These are phyloP conservation scores for Podarcis raffonei DNA, from an alignment of 2,113 vertebrate species.

Conservation along the genomic window DNA sequence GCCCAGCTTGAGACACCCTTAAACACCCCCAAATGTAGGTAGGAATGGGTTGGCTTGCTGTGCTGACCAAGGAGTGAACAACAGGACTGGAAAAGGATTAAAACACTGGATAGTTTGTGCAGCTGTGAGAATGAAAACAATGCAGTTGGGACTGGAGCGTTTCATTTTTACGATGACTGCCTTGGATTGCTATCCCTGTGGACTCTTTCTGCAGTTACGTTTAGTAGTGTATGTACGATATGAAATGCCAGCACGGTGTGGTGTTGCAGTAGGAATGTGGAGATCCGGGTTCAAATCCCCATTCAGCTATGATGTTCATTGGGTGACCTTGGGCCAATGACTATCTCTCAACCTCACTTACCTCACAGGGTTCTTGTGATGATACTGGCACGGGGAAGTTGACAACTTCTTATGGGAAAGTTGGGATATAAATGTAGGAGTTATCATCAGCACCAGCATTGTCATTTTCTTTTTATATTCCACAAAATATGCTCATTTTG, in stretches of 20 bases:
- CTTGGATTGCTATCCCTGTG: neutral
- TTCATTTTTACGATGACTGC: neutral
- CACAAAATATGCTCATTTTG: neutral
- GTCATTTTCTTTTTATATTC: neutral
- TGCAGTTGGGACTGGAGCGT: neutral
- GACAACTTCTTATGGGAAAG: neutral
- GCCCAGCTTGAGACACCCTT: conserved; percentile 50
- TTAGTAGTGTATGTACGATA: neutral
- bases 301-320: neutral
- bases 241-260: neutral
- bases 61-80: conserved; percentile 46
- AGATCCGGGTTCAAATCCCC: neutral
- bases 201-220: neutral
- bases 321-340: neutral
- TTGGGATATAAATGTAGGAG: neutral
- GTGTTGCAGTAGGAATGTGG: neutral
- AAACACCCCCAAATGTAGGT: conserved; percentile 58
- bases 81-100: conserved; percentile 60
- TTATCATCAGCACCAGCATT: neutral
- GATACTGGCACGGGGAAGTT: no score
- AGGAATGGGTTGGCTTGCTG: conserved; percentile 52
- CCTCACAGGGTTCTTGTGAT: neutral
- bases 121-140: conserved; percentile 45
- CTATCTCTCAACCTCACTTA: neutral
- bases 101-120: conserved; percentile 47